Percentiles rank a stretch among this genome's conserved stretches.
These are phyloP conservation scores for Agrotis puta DNA, from an alignment of 2,888 invertebrate genomes.

Conservation along the genomic window DNA sequence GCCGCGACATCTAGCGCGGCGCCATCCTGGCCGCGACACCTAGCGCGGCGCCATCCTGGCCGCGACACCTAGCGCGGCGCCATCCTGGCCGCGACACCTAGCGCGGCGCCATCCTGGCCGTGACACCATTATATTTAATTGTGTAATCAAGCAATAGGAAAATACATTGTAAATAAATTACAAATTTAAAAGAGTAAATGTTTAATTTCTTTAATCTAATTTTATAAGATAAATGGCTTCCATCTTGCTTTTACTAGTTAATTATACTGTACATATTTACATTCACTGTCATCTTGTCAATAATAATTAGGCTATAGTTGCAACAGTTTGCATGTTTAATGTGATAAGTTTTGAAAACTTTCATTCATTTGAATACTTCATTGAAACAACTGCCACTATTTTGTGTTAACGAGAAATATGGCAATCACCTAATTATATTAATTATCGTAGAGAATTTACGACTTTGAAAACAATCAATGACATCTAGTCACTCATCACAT, in stretches of 20 bases:
- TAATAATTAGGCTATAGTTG: neutral
- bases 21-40: no score
- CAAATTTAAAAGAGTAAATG: constrained; percentile 46
- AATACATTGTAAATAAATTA: constrained; percentile 45
- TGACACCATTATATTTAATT: no score
- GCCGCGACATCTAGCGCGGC: no score
- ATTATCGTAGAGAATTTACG: constrained; percentile 15
- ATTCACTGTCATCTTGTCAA: constrained; percentile 19
- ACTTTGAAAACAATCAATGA: constrained; percentile 14
- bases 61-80: no score
- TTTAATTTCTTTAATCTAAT: constrained; percentile 58
- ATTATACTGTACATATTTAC: constrained; percentile 53
- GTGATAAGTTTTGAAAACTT: neutral
- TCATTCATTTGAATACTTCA: neutral
- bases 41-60: no score
- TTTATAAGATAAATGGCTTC: constrained; percentile 26
- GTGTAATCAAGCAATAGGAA: constrained; percentile 3
- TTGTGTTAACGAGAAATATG: neutral
- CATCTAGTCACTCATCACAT: constrained; percentile 3
- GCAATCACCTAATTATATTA: constrained; percentile 10
- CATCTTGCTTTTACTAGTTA: constrained; percentile 19
- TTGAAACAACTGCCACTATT: neutral
- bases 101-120: no score
- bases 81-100: no score
- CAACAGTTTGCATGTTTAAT: neutral